Evolutionary conservation across 2,797 vertebrate genomes (phyloP), one percentile per base, ranked within the genome.

Genomic region (Phalanger gymnotis): DNA sequence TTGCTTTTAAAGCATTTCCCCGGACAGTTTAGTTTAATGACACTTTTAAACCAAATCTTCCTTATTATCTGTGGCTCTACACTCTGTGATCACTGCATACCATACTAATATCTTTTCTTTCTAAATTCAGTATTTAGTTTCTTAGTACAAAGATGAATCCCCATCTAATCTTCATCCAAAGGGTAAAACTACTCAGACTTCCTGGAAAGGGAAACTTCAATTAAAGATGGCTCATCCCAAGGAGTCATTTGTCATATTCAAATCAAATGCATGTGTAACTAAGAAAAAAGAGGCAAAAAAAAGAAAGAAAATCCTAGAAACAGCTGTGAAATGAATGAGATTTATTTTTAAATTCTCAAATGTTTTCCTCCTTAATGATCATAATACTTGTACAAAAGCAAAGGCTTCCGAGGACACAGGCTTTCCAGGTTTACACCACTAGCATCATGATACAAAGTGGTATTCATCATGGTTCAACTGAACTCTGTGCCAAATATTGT

Each of bases 301-400:
- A n/a, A 81, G 25, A 81, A 81, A 87, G 73, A 87, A 87, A 87
- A 87, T 47, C 94, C 11, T n/a, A 2, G 0, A 73, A 96, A 94
- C 40, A 27, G 7, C 47, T 94, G 2, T n/a, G 25, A 61, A 96
- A 96, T 95, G 34, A 96, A 96, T 1, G 12, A 27, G 0, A 1
- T 97, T 91, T 90, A 95, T 30, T 4, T 95, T 92, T 66, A 92
- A 40, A 90, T 96, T 96, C 91, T 54, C n/a, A 34, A 92, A 96
- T 92, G 13, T 34, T 61, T 90, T 27, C 2, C 87, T 7, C 22
- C 4, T 30, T 11, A 94, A 94, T 91, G 13, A 93, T 94, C 27
- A 91, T 11, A 96, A 94, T n/a, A 91, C 5, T 90, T 1, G 22
- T 54, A 90, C 28, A 93, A 1, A 53, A 19, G 93, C 5, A 31